Evolutionary conservation across 2,888 invertebrate species (phyloP).

Genomic region (Drosophila setosimentum): DNA sequence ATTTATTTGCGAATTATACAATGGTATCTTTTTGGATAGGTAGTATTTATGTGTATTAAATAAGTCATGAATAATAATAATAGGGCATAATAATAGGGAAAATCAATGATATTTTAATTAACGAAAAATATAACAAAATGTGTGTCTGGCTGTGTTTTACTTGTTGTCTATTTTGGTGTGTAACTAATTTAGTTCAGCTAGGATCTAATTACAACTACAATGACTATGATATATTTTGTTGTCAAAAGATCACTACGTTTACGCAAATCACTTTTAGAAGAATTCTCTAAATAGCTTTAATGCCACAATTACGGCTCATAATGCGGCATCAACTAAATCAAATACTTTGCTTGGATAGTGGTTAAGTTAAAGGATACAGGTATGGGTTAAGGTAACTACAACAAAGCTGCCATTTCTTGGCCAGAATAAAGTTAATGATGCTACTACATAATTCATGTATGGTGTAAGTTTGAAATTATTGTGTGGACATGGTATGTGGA

Average conservation of each 20-base stretch:
- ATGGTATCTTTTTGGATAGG: slow-evolving; percentile 40
- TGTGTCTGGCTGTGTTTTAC: slow-evolving; percentile 3
- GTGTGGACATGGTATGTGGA: slow-evolving; percentile 12
- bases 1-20: slow-evolving; percentile 51
- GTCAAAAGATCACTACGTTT: slow-evolving; percentile 74
- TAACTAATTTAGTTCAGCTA: slow-evolving; percentile 61
- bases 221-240: slow-evolving; percentile 54
- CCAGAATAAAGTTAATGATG: slow-evolving; percentile 19
- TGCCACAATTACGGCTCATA: slow-evolving; percentile 54
- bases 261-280: slow-evolving; percentile 71
- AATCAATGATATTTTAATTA: slow-evolving; percentile 38
- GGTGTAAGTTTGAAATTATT: slow-evolving; percentile 11
- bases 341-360: slow-evolving; percentile 65
- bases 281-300: slow-evolving; percentile 63
- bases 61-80: slow-evolving; percentile 67
- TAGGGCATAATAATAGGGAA: slow-evolving; percentile 58
- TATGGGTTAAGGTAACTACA: slow-evolving; percentile 3
- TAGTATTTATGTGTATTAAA: slow-evolving; percentile 32
- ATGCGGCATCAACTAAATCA: slow-evolving; percentile 71
- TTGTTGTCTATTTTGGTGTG: slow-evolving; percentile 31
- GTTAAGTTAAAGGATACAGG: slow-evolving; percentile 19
- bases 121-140: slow-evolving; percentile 45
- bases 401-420: slow-evolving; percentile 21
- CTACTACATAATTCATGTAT: not conserved
- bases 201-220: slow-evolving; percentile 71